A percentile compares a stretch with the other conserved stretches of the same genome.
Conservation (phyloP, 2,888 invertebrate species). For the Eupeodes luniger region DNA sequence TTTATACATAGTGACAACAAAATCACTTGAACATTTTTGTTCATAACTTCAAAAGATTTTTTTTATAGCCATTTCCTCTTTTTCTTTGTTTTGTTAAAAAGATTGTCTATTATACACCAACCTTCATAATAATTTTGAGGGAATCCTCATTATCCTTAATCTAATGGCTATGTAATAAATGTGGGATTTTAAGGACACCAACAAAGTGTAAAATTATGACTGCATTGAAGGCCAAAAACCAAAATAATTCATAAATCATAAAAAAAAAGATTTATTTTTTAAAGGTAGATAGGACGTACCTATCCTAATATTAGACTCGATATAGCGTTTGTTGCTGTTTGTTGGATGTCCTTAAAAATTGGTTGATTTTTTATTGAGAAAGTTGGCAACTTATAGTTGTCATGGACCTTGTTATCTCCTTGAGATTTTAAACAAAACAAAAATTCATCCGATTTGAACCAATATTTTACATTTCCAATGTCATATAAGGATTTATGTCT, state of each 20-base stretch:
- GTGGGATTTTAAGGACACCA: constrained; percentile 63
- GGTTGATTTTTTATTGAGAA: constrained; percentile 37
- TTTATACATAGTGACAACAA: background rate
- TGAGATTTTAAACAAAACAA: constrained; percentile 56
- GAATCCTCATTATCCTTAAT: constrained; percentile 65
- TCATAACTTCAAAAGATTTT: background rate
- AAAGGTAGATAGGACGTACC: background rate
- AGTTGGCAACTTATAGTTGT: constrained; percentile 58
- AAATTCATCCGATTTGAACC: constrained; percentile 70
- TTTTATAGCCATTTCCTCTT: constrained; percentile 24
- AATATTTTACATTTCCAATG: constrained; percentile 67
- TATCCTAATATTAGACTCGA: constrained; percentile 17
- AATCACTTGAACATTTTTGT: constrained; percentile 3
- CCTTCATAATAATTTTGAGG: constrained; percentile 15
- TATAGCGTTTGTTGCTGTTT: constrained; percentile 21
- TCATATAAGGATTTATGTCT: constrained; percentile 42
- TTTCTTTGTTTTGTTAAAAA: constrained; percentile 42
- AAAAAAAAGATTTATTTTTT: constrained; percentile 79
- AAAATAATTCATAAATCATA: constrained; percentile 84
- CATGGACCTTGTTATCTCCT: constrained; percentile 68
- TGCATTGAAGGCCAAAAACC: constrained; percentile 78
- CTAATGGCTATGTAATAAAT: constrained; percentile 69
- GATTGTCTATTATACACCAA: constrained; percentile 23
- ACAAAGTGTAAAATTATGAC: constrained; percentile 65
- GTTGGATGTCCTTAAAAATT: constrained; percentile 27